Evolutionary conservation across 2,797 vertebrate species (phyloP), one percentile per base, ranked within the genome.

Genomic region (Malacoctenus gilli): DNA sequence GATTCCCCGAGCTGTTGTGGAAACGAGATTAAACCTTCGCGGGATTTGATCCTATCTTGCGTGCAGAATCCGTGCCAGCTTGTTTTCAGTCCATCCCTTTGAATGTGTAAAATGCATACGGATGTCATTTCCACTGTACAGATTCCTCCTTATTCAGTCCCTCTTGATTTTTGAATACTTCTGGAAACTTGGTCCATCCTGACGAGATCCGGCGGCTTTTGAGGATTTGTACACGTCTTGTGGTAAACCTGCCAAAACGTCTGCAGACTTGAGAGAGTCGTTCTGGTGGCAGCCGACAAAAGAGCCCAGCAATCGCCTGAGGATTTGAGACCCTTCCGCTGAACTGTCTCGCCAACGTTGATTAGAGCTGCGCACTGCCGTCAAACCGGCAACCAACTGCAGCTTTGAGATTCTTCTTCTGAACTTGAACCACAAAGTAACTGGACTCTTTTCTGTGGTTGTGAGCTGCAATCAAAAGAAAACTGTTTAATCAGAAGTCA

Each of bases 171-270:
- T 5, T 28, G 21, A 72, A 65, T 34, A 36, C 53, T 13, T 30
- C 41, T 74, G 64, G 44, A 76, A 59, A 67, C 32, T 28, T 40
- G 58, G 43, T 38, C 35, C 55, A n/a, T 39, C 12, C 18, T 55
- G 13, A 62, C 20, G 12, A 32, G 7, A 73, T n/a, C n/a, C n/a
- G n/a, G 56, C n/a, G 72, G 61, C 20, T 47, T 66, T 10, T 54
- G 53, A 67, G 57, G 68, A 18, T 76, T 77, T 35, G 39, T 42
- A 18, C 13, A 46, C 53, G 52, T 25, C 20, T 35, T 52, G 34
- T 3, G 4, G 51, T 11, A 16, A 21, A 56, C n/a, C 38, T 59
- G 65, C 59, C 65, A 79, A 64, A 58, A 13, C 10, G 8, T 57
- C 35, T 58, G 40, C 28, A 49, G 67, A 51, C 54, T 13, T 56